Base-by-base conservation (phyloP, 2,888 invertebrate genomes). In the Torymus aiolomorphi region DNA sequence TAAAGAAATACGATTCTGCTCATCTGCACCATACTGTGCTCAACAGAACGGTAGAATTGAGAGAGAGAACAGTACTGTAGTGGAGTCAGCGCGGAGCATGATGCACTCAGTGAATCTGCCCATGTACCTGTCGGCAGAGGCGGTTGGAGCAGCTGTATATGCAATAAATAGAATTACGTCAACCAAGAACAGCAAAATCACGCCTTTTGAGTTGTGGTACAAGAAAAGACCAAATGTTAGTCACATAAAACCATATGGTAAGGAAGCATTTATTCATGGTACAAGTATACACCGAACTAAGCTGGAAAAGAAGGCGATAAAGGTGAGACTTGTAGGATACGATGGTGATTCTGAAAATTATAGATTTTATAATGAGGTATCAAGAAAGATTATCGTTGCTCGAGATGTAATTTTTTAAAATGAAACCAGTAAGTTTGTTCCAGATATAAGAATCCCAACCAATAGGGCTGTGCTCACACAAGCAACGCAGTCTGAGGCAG, bases 221-320 rank as follows among this genome's bases (percentile, higher is more conserved):
- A n/a, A n/a, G n/a, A n/a, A n/a, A n/a, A n/a, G n/a, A n/a, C n/a
- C n/a, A n/a, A n/a, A n/a, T 13, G 51, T 71, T 8, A 61, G 61
- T 14, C 61, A 71, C 16, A 61, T 71, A 61, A 18, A 20, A 51
- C 61, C 61, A 8, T 71, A 61, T 51, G 61, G 71, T 14, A 13
- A 10, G 0, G 16, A 56, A 61, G 71, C 71, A 0, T 71, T 14
- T 20, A 61, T 71, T 4, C 54, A 71, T 61, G 20, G 59, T 51
- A 59, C 61, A 2, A 20, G 8, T 2, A 54, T 24, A 11, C 13
- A 24, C 3, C 3, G 71, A 14, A 14, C 42, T 13, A 71, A 71
- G 14, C 61, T 71, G 2, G 59, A 59, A 42, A 18, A 31, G 12
- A 24, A 49, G 4, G 57, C 70, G 11, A 18, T 2, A 0, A 16